Percentiles rank a stretch among this genome's conserved stretches.
phyloP scores from a whole-genome alignment of 2,113 vertebrate genomes.

The Heterocephalus glaber region DNA sequence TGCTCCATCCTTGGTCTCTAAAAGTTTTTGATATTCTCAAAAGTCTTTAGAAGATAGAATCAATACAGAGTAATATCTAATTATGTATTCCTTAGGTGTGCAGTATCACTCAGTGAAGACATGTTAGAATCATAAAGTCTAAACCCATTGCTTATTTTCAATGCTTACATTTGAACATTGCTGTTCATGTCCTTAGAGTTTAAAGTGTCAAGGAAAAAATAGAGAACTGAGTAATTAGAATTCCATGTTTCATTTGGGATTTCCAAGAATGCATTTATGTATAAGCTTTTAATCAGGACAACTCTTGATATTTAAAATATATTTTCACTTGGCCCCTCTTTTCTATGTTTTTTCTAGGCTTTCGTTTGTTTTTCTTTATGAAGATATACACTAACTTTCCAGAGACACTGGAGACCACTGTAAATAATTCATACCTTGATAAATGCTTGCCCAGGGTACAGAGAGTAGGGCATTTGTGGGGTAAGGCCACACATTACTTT shows the following conservation, averaged over 20 bases:
- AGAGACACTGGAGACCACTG: slow-evolving; percentile 47
- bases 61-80: background rate
- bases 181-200: slow-evolving; percentile 17
- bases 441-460: slow-evolving; percentile 26
- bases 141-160: slow-evolving; percentile 29
- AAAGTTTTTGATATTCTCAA: background rate
- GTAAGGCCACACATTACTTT: slow-evolving; percentile 39
- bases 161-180: slow-evolving; percentile 18
- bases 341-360: background rate
- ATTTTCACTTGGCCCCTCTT: background rate
- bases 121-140: background rate
- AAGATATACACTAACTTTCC: slow-evolving; percentile 39
- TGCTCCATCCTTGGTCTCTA: background rate
- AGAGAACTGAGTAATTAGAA: slow-evolving; percentile 27
- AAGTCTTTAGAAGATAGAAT: slow-evolving; percentile 28
- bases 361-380: slow-evolving; percentile 27
- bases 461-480: background rate
- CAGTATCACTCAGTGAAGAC: background rate
- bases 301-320: background rate
- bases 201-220: background rate
- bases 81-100: slow-evolving; percentile 49
- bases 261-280: background rate
- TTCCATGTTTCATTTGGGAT: slow-evolving; percentile 10
- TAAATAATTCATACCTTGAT: slow-evolving; percentile 67
- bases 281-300: slow-evolving; percentile 6